A percentile compares a stretch with the other conserved stretches of the same genome.
phyloP scores from a whole-genome alignment of 2,797 vertebrate genomes.

The Paedocypris micromegethes region DNA sequence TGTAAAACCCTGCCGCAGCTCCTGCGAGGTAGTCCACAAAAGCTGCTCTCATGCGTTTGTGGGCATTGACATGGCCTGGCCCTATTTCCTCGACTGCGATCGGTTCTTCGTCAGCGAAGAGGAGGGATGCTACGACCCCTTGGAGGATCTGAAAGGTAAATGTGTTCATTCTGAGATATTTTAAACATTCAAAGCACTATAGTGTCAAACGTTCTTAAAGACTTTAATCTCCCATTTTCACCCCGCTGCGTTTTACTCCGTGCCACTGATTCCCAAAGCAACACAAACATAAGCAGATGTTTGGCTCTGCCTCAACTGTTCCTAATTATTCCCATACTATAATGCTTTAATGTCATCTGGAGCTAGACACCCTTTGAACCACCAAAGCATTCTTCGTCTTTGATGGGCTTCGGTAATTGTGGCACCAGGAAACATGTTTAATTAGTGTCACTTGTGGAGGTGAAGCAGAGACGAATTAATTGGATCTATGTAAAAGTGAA shows the following conservation, averaged over 20 bases:
- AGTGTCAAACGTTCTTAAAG: too few relatives aligned
- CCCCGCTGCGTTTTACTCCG: too few relatives aligned
- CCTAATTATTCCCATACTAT: conserved; percentile 47
- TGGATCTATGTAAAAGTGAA: too few relatives aligned
- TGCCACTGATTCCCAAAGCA: background rate
- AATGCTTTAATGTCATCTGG: conserved; percentile 11
- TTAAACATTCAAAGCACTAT: too few relatives aligned
- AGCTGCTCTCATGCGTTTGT: conserved; percentile 85
- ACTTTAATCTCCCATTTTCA: too few relatives aligned
- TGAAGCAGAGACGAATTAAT: background rate
- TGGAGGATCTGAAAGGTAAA: conserved; percentile 79
- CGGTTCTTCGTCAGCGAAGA: conserved; percentile 79
- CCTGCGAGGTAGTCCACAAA: conserved; percentile 78
- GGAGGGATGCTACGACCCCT: conserved; percentile 88
- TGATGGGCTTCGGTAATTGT: background rate
- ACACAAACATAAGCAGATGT: conserved; percentile 45
- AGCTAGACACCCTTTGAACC: conserved; percentile 11
- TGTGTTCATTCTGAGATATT: background rate
- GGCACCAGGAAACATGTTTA: background rate
- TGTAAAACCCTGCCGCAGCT: conserved; percentile 79
- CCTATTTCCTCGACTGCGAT: conserved; percentile 92
- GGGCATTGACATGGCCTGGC: conserved; percentile 94
- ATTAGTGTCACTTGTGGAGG: background rate
- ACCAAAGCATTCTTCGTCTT: conserved; percentile 14
- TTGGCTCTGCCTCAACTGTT: conserved; percentile 37